phyloP scores from a whole-genome alignment of 2,888 invertebrate genomes.

The Dolichopus griseipennis region DNA sequence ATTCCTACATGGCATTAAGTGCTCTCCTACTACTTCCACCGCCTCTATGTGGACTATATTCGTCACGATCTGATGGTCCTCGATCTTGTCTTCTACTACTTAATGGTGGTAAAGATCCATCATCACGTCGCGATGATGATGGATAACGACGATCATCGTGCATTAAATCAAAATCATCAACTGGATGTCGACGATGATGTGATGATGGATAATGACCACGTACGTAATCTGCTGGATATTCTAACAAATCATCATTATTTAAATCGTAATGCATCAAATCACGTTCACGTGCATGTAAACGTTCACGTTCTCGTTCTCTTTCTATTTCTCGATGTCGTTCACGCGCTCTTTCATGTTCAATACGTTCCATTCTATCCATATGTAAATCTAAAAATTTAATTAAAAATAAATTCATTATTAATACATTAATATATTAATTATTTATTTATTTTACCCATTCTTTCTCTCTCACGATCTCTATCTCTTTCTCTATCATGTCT shows the following conservation, averaged over 20 bases:
- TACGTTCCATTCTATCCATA: constrained; percentile 22
- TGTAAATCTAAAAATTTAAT: constrained; percentile 13
- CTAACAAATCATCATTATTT: constrained; percentile 41
- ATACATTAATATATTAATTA: too few relatives aligned
- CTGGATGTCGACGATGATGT: constrained; percentile 29
- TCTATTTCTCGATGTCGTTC: constrained; percentile 31
- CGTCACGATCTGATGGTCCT: constrained; percentile 35
- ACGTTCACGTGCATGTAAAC: constrained; percentile 40
- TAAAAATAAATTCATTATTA: not conserved
- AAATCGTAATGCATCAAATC: constrained; percentile 43
- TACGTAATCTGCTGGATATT: constrained; percentile 38
- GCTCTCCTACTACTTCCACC: constrained; percentile 46
- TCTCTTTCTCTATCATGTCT: constrained; percentile 34
- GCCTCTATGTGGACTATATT: constrained; percentile 45
- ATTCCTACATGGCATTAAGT: constrained; percentile 47
- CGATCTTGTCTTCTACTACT: constrained; percentile 29
- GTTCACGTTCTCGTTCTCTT: constrained; percentile 34
- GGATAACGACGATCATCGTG: constrained; percentile 35
- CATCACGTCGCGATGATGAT: constrained; percentile 24
- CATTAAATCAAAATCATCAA: constrained; percentile 38
- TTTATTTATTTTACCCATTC: not conserved
- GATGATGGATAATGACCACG: constrained; percentile 26
- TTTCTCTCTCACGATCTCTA: constrained; percentile 27
- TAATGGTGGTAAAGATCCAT: constrained; percentile 32
- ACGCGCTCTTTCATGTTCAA: constrained; percentile 23